Evolutionary conservation across 2,113 vertebrate species (phyloP).

Genomic region (Rostratula benghalensis): DNA sequence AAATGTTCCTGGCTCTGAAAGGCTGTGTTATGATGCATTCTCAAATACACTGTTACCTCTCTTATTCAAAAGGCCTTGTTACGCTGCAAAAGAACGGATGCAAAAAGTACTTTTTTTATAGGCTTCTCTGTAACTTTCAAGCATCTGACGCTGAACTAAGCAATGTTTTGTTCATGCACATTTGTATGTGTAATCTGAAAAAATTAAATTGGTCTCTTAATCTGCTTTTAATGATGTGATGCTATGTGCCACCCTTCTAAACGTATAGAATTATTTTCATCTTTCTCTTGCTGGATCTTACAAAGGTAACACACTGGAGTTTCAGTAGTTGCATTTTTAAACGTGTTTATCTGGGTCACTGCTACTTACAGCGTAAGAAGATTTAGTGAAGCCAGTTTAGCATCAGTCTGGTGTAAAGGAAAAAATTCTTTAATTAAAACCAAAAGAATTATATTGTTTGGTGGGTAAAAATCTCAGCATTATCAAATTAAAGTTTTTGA

Average conservation of each 20-base stretch:
- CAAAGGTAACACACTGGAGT: constrained; percentile 54
- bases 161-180: background rate
- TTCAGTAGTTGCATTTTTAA: constrained; percentile 69
- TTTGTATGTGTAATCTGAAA: background rate
- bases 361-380: constrained; percentile 67
- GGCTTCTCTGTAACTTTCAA: background rate
- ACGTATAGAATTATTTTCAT: constrained; percentile 39
- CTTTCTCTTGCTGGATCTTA: constrained; percentile 6
- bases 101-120: background rate
- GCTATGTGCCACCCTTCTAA: constrained; percentile 16
- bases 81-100: background rate
- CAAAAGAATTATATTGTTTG: background rate
- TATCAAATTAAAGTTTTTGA: background rate
- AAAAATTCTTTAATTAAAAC: constrained; percentile 37
- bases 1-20: background rate
- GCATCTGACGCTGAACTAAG: background rate
- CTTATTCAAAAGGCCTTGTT: background rate
- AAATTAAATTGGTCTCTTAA: background rate
- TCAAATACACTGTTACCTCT: background rate
- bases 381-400: constrained; percentile 55
- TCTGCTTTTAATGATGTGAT: background rate
- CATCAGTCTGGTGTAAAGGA: constrained; percentile 26
- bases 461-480: background rate
- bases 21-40: accelerated
- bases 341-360: constrained; percentile 74